These are phyloP conservation scores for Trogon surrucura DNA, from an alignment of 2,113 vertebrate genomes.

Conservation along the genomic window DNA sequence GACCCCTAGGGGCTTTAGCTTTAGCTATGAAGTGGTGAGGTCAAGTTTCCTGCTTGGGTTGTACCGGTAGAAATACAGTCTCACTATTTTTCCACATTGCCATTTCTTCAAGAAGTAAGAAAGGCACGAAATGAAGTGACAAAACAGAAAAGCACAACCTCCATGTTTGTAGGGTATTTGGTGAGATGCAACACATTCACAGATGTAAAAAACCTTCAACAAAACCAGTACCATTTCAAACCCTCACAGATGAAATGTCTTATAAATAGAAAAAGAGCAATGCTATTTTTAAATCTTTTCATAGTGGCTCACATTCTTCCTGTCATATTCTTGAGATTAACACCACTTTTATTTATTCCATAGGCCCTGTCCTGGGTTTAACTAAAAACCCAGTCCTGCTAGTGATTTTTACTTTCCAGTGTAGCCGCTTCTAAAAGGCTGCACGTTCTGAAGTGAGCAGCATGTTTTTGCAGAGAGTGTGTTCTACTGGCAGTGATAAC, in stretches of 20 bases:
- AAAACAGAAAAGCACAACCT: neutral
- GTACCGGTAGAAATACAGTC: neutral
- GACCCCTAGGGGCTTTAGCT: slow-evolving; percentile 75
- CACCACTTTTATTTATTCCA: neutral
- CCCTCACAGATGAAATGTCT: neutral
- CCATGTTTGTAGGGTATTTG: neutral
- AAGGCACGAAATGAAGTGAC: neutral
- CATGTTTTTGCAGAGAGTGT: too few species aligned
- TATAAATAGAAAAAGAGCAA: neutral
- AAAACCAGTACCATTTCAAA: neutral
- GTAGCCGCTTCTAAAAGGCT: too few species aligned
- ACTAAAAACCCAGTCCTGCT: too few species aligned
- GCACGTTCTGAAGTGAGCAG: too few species aligned
- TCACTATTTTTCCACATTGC: neutral
- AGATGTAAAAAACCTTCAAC: neutral
- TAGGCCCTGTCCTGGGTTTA: neutral
- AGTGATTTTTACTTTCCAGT: too few species aligned
- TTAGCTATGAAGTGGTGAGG: neutral
- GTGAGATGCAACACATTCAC: neutral
- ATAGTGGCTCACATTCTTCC: neutral
- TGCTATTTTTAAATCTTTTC: neutral
- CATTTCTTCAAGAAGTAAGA: neutral
- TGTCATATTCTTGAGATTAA: neutral
- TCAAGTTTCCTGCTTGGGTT: slow-evolving; percentile 20
- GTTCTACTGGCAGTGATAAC: too few species aligned